A percentile compares a stretch with the other conserved stretches of the same genome.
Conservation (phyloP, 2,113 vertebrate genomes). For the Coryphaenoides rupestris region DNA sequence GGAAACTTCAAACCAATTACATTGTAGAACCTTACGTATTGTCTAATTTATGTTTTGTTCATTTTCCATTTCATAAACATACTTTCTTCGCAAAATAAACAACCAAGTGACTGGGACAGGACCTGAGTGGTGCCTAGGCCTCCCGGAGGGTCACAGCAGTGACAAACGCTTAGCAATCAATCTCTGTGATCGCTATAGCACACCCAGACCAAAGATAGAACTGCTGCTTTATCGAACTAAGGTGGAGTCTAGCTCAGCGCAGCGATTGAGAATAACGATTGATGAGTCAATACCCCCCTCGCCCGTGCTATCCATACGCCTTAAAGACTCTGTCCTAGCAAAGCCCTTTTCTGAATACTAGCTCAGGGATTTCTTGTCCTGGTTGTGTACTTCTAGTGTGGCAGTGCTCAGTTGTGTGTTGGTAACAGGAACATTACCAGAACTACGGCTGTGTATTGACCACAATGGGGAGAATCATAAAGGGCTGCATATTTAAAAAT, state of each 20-base stretch:
- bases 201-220: slow-evolving; percentile 55
- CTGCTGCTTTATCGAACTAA: slow-evolving; percentile 57
- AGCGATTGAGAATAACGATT: slow-evolving; percentile 61
- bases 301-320: slow-evolving; percentile 33
- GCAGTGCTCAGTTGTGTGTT: too few species aligned
- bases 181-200: slow-evolving; percentile 52
- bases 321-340: slow-evolving; percentile 30
- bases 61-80: neutral
- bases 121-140: slow-evolving; percentile 17
- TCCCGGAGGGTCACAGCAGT: slow-evolving; percentile 43
- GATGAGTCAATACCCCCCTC: slow-evolving; percentile 53
- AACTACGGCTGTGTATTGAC: too few species aligned
- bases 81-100: neutral
- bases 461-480: too few species aligned
- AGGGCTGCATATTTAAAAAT: too few species aligned
- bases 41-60: too few species aligned
- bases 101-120: slow-evolving; percentile 19
- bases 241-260: slow-evolving; percentile 58
- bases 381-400: too few species aligned
- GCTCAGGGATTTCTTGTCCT: too few species aligned
- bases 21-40: too few species aligned
- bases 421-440: too few species aligned
- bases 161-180: slow-evolving; percentile 59
- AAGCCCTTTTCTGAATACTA: too few species aligned
- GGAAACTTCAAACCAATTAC: too few species aligned